These are phyloP conservation scores for Taphrorychus bicolor DNA, from an alignment of 2,888 invertebrate genomes.

Conservation along the genomic window DNA sequence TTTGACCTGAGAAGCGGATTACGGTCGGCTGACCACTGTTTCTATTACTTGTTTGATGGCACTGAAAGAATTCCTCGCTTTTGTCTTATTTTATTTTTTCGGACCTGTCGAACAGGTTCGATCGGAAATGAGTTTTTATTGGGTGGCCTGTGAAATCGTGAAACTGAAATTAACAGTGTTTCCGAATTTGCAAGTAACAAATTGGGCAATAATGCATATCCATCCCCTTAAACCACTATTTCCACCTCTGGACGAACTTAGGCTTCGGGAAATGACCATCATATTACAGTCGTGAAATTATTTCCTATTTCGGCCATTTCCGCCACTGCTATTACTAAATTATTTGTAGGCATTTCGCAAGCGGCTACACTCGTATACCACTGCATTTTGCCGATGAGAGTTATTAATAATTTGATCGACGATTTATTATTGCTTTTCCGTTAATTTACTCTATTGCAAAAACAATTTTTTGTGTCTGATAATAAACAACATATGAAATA, in stretches of 20 bases:
- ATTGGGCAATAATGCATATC: slow-evolving; percentile 28
- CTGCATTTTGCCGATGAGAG: slow-evolving; percentile 42
- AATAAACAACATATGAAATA: no score
- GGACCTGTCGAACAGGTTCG: no score
- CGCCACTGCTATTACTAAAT: slow-evolving; percentile 56
- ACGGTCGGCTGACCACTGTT: no score
- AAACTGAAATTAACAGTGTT: slow-evolving; percentile 14
- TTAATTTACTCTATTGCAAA: neutral
- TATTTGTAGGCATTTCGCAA: slow-evolving; percentile 60
- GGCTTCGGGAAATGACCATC: slow-evolving; percentile 52
- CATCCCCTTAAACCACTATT: slow-evolving; percentile 20
- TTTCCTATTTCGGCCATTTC: slow-evolving; percentile 59
- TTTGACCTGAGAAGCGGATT: no score
- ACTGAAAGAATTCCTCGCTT: no score
- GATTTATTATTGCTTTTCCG: neutral
- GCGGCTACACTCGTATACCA: slow-evolving; percentile 47
- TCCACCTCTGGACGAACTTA: slow-evolving; percentile 30
- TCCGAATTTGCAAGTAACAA: slow-evolving; percentile 23
- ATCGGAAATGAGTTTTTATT: no score
- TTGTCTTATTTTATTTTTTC: neutral
- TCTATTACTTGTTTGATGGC: no score
- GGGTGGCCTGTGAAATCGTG: no score
- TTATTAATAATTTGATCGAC: slow-evolving; percentile 62
- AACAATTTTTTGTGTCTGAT: neutral
- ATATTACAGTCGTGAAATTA: slow-evolving; percentile 55